A percentile compares a stretch with the other conserved stretches of the same genome.
Evolutionary conservation across 2,113 vertebrate genomes (phyloP).

Genomic region (Sminthopsis crassicaudata): DNA sequence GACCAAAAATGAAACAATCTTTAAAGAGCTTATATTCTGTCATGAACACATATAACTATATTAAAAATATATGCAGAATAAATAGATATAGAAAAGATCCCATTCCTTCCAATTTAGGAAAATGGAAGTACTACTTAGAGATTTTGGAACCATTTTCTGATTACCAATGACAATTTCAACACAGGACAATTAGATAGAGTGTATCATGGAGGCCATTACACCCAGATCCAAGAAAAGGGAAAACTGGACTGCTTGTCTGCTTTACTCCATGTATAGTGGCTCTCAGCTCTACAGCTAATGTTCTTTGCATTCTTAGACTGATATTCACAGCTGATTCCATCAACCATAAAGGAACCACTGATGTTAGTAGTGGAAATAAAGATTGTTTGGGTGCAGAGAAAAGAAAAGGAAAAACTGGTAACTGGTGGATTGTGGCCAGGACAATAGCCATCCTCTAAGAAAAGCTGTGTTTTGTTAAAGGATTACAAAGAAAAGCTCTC

Average conservation of each 20-base stretch:
- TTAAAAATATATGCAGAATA: not conserved
- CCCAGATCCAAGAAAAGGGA: not conserved
- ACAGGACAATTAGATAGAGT: not conserved
- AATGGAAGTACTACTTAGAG: too few species aligned
- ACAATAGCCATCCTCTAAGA: not conserved
- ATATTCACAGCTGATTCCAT: not conserved
- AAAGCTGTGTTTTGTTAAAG: not conserved
- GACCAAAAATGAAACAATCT: not conserved
- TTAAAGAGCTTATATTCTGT: not conserved
- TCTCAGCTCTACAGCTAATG: not conserved
- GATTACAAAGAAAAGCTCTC: not conserved
- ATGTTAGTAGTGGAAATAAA: conserved; percentile 15
- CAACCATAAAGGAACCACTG: not conserved
- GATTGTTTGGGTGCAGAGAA: not conserved
- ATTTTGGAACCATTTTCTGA: not conserved
- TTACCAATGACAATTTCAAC: not conserved
- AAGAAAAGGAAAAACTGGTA: too few species aligned
- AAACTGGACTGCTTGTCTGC: not conserved
- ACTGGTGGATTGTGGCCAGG: not conserved
- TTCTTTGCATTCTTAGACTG: not conserved
- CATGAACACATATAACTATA: not conserved
- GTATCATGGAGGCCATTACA: not conserved
- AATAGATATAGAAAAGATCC: not conserved
- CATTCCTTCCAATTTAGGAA: too few species aligned
- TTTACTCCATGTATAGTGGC: not conserved